Base-by-base conservation (phyloP, 2,888 invertebrate species). In the Leptinotarsa tumamoca region DNA sequence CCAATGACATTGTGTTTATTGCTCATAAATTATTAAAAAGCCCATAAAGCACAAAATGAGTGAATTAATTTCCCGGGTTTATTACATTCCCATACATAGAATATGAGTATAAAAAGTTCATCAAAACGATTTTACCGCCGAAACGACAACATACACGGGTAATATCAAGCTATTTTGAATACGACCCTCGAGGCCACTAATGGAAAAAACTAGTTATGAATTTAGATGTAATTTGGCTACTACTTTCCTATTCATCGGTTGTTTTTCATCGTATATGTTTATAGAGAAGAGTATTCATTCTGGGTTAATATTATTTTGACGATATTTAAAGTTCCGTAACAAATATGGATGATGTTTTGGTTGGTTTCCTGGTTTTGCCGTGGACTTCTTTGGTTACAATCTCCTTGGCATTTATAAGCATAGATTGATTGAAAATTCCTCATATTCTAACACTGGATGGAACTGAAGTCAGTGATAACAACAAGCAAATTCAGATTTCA, bases 1-100 rank as follows among this genome's bases (percentile, higher is more conserved):
- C 54, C 58, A 15, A 50, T 70, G 49, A 49, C 61, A 18, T 56
- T 69, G 49, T 70, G 70, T 70, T 70, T 70, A 70, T 70, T 70
- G 49, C n/a, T 49, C 58, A 70, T 70, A 70, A 70, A 70, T 70
- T 61, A 33, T 58, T 21, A 14, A 23, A 70, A 58, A 17, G 58
- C 23, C 17, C 61, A 70, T 70, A 49, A 70, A 70, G 5, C 21
- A 15, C 15, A 13, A 21, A 70, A 70, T 58, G 70, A 49, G 49
- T 58, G 21, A n/a, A 70, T 70, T 70, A 61, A 70, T 70, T 70
- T 49, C 2, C 63, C 43, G 21, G n/a, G 49, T 58, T 43, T 49
- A 70, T 70, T 49, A 70, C 23, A 21, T 33, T 33, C 17, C 58
- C 23, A 58, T 58, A 58, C 54, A 69, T 56, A 69, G 50, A 70